Base-by-base conservation (phyloP, 2,888 invertebrate species). In the Cerceris ruficornis region DNA sequence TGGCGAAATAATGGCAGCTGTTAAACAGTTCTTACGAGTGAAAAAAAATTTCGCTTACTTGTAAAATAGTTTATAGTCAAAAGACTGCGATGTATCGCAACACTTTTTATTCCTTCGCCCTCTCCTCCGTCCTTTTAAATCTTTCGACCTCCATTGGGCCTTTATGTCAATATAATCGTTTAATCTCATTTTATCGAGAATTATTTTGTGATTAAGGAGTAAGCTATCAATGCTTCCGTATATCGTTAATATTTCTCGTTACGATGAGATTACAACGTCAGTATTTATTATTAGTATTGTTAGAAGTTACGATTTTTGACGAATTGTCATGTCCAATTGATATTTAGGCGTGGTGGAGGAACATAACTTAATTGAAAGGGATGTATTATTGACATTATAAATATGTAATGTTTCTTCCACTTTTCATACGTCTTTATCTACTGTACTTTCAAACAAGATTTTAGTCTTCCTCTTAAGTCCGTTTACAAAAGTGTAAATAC, bases 381-480 rank as follows among this genome's bases (percentile, higher is more conserved):
- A 42, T 62, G 50, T 72, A 72, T 72, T 72, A 66, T 58, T 57
- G 52, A 61, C 42, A 62, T 75, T 66, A 28, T 28, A 28, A 70
- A 64, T 50, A 49, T 60, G 50, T 55, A 67, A 54, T 13, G 9
- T 84, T 71, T 46, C 68, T 73, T 75, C 77, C 69, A 79, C 69
- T 67, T 83, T 17, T 77, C 70, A n/a, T 69, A 68, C 52, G 28
- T 74, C 28, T 79, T 67, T 71, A 60, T 41, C 39, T 67, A 71
- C 15, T 71, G 11, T 59, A 54, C 15, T 83, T 74, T 69, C 15
- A 55, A 62, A 55, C 52, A 65, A 46, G 46, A 55, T 54, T 68
- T 80, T 73, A 59, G 85, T 84, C 85, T 84, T 84, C 84, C 84
- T 69, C 49, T 43, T 74, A 65, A 69, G 15, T 69, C 50, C 59